A percentile compares a stretch with the other conserved stretches of the same genome.
phyloP scores from a whole-genome alignment of 2,113 vertebrate genomes.

The Cairina moschata region DNA sequence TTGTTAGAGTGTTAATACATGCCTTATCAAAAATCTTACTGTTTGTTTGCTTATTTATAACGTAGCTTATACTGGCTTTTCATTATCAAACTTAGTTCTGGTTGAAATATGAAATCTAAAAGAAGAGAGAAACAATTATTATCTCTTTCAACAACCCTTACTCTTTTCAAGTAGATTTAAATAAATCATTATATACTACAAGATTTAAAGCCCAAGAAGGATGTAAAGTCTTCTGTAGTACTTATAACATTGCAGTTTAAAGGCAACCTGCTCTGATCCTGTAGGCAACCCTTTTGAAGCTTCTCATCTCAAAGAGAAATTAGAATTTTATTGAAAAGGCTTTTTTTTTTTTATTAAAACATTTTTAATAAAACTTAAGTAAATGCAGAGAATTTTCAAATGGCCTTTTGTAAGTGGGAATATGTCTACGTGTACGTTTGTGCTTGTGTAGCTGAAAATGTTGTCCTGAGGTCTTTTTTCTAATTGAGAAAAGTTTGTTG shows the following conservation, averaged over 20 bases:
- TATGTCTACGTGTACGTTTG: not conserved
- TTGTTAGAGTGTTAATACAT: not conserved
- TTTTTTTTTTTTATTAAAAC: not conserved
- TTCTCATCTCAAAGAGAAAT: constrained; percentile 14
- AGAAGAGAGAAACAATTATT: not conserved
- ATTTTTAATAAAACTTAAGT: not conserved
- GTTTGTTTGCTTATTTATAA: not conserved
- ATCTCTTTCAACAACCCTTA: not conserved
- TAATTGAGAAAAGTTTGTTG: not conserved
- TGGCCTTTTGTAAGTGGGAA: not conserved
- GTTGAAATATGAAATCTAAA: not conserved
- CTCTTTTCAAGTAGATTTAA: constrained; percentile 5
- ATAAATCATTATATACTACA: not conserved
- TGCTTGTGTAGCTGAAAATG: not conserved
- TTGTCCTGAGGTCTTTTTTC: not conserved
- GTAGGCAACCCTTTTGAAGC: constrained; percentile 3
- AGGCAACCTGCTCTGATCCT: constrained; percentile 2
- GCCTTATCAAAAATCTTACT: not conserved
- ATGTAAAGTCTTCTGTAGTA: not conserved
- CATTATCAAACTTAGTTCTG: not conserved
- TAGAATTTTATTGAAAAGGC: constrained; percentile 18
- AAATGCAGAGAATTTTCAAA: not conserved
- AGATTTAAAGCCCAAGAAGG: constrained; percentile 37
- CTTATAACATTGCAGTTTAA: constrained; percentile 26
- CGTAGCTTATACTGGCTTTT: not conserved